These are phyloP conservation scores for Amblyteles armatorius DNA, from an alignment of 2,888 invertebrate genomes.

Conservation along the genomic window DNA sequence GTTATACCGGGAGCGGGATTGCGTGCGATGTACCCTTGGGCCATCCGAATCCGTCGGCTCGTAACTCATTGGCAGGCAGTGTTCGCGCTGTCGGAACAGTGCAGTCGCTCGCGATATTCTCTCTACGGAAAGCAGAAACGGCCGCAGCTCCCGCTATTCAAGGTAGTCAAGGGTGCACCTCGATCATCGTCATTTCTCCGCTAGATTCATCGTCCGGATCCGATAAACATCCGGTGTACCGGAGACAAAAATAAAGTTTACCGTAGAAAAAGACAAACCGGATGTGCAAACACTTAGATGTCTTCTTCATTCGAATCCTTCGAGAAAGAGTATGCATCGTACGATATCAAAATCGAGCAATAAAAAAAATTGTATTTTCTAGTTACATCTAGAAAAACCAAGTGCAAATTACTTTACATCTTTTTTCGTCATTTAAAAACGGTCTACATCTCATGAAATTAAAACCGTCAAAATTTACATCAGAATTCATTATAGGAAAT, in stretches of 20 bases:
- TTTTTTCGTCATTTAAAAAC: no score
- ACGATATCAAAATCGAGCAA: no score
- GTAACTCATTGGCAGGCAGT: constrained; percentile 79
- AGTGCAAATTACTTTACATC: no score
- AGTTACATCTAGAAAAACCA: no score
- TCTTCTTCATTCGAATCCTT: background rate
- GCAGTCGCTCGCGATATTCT: constrained; percentile 64
- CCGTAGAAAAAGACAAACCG: background rate
- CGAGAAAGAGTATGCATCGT: no score
- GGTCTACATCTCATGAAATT: no score
- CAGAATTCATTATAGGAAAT: no score
- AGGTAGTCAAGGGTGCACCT: constrained; percentile 53
- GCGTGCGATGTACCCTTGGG: constrained; percentile 74
- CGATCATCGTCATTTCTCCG: constrained; percentile 60
- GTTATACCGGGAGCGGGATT: constrained; percentile 75
- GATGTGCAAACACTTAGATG: background rate
- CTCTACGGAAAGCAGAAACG: constrained; percentile 48
- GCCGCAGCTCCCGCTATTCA: constrained; percentile 59
- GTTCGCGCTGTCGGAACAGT: constrained; percentile 64
- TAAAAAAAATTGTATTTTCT: no score
- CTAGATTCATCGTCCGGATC: constrained; percentile 33
- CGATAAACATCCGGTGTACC: constrained; percentile 20
- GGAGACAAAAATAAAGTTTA: background rate
- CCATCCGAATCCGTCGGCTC: constrained; percentile 68
- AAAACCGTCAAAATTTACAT: no score